These are phyloP conservation scores for Caenorhabditis drosophilae DNA, from an alignment of 2,888 invertebrate genomes.

Conservation along the genomic window DNA sequence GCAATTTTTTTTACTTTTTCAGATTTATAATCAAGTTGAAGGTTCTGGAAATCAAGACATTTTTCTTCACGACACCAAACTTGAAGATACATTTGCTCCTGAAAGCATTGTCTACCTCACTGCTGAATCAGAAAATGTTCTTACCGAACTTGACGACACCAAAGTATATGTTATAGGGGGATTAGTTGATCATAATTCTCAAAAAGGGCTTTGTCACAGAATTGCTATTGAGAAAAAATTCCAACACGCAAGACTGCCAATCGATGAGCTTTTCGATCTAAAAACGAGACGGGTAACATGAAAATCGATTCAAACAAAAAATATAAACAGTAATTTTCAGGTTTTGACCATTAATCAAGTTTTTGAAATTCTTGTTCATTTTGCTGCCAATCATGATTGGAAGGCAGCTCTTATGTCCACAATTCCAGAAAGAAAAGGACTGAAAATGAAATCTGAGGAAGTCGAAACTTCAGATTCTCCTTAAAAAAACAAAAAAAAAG, in stretches of 20 bases:
- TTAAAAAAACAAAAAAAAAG: too few species aligned
- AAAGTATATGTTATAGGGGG: slow-evolving; percentile 94
- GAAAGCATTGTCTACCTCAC: slow-evolving; percentile 86
- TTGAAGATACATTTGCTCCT: slow-evolving; percentile 45
- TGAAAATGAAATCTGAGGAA: slow-evolving; percentile 26
- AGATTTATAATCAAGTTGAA: slow-evolving; percentile 52
- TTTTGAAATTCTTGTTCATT: slow-evolving; percentile 72
- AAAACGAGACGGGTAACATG: slow-evolving; percentile 74
- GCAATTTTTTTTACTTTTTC: slow-evolving; percentile 1
- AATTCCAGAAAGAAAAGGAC: slow-evolving; percentile 59
- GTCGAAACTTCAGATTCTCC: not conserved
- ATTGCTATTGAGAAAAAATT: slow-evolving; percentile 78
- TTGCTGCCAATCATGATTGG: slow-evolving; percentile 71
- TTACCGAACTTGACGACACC: slow-evolving; percentile 76
- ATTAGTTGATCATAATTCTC: slow-evolving; percentile 92
- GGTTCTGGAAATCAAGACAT: slow-evolving; percentile 56
- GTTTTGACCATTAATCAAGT: slow-evolving; percentile 94
- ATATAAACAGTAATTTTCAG: slow-evolving; percentile 32
- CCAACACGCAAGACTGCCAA: slow-evolving; percentile 77
- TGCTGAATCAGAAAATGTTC: slow-evolving; percentile 87
- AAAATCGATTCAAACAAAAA: slow-evolving; percentile 1
- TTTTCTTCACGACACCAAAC: slow-evolving; percentile 25
- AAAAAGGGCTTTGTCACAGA: slow-evolving; percentile 80
- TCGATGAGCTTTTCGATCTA: slow-evolving; percentile 87
- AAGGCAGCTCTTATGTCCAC: slow-evolving; percentile 55